Evolutionary conservation across 2,888 invertebrate genomes (phyloP), one percentile per base, ranked within the genome.

Genomic region (Bibio marci): DNA sequence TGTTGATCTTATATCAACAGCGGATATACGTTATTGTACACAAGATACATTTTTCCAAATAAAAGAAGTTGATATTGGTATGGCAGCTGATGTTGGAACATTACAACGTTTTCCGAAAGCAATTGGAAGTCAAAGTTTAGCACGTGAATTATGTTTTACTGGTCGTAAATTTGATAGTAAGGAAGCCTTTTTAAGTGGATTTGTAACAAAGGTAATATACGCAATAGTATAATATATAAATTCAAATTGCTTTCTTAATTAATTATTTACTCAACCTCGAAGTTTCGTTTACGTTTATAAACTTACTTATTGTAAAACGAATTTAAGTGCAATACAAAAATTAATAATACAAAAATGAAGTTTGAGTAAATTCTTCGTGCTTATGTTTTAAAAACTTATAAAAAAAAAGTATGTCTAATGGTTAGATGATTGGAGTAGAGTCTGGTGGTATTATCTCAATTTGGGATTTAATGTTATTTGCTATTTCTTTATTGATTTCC

Each of bases 81-180:
- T 98, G 60, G 91, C 95, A 4, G 91, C 97, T 4, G 98, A 98
- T 65, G 85, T 97, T 0, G 98, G 98, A 1, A 79, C 83, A 0
- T 62, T 98, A 30, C 97, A 97, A 57, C 71, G 95, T 44, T 62
- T 98, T 13, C 95, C 95, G 2, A 92, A 87, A 66, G 70, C 67
- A 38, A 56, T 95, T 25, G 90, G 91, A 14, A 92, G 78, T 50
- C 76, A 83, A 28, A 91, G 94, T 46, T 65, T 87, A 44, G 82
- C 75, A 0, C 67, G 92, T 15, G 98, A 98, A 55, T 63, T 97
- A 1, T 82, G 85, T 44, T 86, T 71, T 49, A 92, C 95, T 0
- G 90, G 79, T 0, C 66, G 95, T 30, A 81, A 80, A 55, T 70
- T 97, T 48, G 62, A 65, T 35, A 71, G 92, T 0, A 65, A 72